phyloP scores from a whole-genome alignment of 1,140 invertebrate species.

The Zaprionus davidi region DNA sequence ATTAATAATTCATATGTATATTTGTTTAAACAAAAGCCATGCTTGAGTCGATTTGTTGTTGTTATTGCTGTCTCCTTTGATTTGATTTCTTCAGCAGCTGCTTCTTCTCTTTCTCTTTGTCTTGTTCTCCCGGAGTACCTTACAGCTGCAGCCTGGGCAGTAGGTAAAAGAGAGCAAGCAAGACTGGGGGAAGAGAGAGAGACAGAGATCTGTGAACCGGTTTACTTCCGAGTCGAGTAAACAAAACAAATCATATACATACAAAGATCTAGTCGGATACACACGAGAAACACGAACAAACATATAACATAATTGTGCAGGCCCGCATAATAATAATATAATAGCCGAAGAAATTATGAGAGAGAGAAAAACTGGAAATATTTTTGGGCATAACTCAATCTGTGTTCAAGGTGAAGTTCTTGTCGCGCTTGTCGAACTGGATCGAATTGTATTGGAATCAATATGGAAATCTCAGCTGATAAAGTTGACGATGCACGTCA shows the following conservation, averaged over 20 bases:
- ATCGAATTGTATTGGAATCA: slow-evolving; percentile 48
- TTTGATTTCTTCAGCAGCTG: slow-evolving; percentile 47
- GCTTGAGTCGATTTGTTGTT: neutral
- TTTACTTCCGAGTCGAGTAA: slow-evolving; percentile 50
- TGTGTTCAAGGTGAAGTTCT: slow-evolving; percentile 9
- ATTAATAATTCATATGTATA: slow-evolving; percentile 14
- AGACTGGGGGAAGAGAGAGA: neutral
- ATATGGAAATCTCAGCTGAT: slow-evolving; percentile 60
- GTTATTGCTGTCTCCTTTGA: neutral
- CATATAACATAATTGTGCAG: slow-evolving; percentile 1
- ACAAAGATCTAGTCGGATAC: slow-evolving; percentile 37
- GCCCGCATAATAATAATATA: slow-evolving; percentile 13
- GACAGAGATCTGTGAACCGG: slow-evolving; percentile 51
- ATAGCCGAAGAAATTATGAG: slow-evolving; percentile 3
- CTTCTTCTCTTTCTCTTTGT: slow-evolving; percentile 1
- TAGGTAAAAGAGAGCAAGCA: neutral
- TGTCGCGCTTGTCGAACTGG: slow-evolving; percentile 11
- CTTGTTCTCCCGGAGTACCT: neutral
- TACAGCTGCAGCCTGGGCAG: slow-evolving; percentile 27
- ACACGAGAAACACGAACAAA: slow-evolving; percentile 1
- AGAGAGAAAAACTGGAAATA: neutral
- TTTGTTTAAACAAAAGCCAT: slow-evolving; percentile 17
- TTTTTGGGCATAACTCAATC: neutral
- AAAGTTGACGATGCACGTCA: slow-evolving; percentile 43
- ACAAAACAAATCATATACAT: slow-evolving; percentile 48